phyloP scores from a whole-genome alignment of 2,113 vertebrate species.

The Cyphomyrus plagiostoma region DNA sequence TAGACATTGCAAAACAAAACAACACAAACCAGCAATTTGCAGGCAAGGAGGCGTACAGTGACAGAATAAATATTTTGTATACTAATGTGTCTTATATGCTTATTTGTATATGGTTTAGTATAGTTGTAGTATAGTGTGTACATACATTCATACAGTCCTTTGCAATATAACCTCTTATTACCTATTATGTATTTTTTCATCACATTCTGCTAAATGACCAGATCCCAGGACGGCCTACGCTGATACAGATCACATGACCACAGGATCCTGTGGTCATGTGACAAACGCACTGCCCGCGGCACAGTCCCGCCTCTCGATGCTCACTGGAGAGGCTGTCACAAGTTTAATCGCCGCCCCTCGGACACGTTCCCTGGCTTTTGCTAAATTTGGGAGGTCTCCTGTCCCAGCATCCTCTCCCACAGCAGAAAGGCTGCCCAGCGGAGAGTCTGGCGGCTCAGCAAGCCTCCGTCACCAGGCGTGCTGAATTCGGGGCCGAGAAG shows the following conservation, averaged over 20 bases:
- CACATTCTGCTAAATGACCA: neutral
- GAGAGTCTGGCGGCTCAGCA: neutral
- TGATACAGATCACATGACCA: neutral
- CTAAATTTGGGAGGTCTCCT: neutral
- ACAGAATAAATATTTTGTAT: neutral
- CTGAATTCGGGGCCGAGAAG: neutral
- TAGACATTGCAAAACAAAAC: neutral
- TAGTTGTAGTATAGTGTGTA: neutral
- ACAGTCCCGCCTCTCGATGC: neutral
- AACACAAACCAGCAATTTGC: neutral
- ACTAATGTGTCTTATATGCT: neutral
- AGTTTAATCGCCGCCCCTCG: neutral
- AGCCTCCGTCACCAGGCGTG: neutral
- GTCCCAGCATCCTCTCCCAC: neutral
- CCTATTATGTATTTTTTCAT: neutral
- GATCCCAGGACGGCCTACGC: neutral
- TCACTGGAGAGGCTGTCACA: neutral
- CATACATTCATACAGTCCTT: neutral
- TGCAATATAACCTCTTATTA: neutral
- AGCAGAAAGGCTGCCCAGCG: neutral
- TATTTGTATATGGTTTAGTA: neutral
- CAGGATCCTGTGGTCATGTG: neutral
- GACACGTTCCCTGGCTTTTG: neutral
- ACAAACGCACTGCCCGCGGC: neutral
- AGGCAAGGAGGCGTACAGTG: neutral